Base-by-base conservation (phyloP, 1,140 invertebrate species). In the Drosophila arawakana region DNA sequence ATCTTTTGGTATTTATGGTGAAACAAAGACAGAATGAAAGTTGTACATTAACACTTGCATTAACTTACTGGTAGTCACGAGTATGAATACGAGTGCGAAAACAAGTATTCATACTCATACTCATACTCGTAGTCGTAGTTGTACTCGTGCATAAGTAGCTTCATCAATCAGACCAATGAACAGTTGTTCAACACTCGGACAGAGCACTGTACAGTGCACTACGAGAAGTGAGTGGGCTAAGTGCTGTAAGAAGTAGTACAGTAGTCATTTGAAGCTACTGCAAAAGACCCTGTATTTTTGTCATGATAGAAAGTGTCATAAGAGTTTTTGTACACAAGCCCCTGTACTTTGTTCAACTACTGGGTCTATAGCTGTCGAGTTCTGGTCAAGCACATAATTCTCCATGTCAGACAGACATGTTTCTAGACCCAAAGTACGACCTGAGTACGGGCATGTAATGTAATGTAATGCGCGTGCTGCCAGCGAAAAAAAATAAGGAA, bases 401-500 rank as follows among this genome's bases (percentile, higher is more conserved):
- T 41, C 21, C 30, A 46, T 69, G 7, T 37, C 50, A 34, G 63
- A 55, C 52, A 49, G 58, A 68, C 55, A 55, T 46, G 57, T 76
- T 71, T 61, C 46, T 43, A 59, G 72, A 60, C 54, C 46, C 73
- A 30, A 25, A 37, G 63, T 30, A 30, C 58, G 77, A 77, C 74
- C 78, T 76, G 65, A 52, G 58, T 78, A 60, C 52, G 58, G 57
- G 44, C 73, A 68, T 82, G 80, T 76, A 82, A 79, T 82, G 81
- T 85, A 79, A 86, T 86, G 79, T 84, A 84, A 83, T 83, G 77
- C 82, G 81, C 82, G 82, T 85, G 82, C 76, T 81, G 79, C 76
- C 76, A 73, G 75, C 78, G 41, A 70, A 85, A 86, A 35, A 70
- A 85, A 86, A 85, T 83, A 68, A 79, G 71, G 73, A 80, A 77